These are phyloP conservation scores for Chrysaora quinquecirrha DNA, from an alignment of 30 jellyfish, hydroid and myxozoan species.

Conservation along the genomic window DNA sequence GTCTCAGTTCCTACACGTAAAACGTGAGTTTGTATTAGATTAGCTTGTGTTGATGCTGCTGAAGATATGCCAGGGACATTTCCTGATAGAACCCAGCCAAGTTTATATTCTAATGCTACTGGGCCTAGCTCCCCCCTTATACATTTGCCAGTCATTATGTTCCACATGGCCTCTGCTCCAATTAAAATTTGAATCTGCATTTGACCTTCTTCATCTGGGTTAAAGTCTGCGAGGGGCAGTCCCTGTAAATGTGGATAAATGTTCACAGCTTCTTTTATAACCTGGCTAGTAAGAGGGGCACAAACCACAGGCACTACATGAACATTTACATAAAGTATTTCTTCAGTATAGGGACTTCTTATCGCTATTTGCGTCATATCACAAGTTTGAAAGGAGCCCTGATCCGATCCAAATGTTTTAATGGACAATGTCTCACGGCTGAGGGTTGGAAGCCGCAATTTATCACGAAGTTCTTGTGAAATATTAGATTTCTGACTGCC, in stretches of 20 bases:
- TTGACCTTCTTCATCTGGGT: neutral
- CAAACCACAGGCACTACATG: slow-evolving; percentile 47
- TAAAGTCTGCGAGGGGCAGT: slow-evolving; percentile 5
- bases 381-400: neutral
- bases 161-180: neutral
- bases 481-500: neutral
- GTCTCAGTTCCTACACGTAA: neutral
- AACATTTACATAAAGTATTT: slow-evolving; percentile 17
- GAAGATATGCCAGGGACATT: neutral
- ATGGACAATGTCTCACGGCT: slow-evolving; percentile 34
- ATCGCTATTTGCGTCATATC: slow-evolving; percentile 43
- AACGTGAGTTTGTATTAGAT: neutral
- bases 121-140: neutral
- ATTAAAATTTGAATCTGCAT: neutral
- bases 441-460: slow-evolving; percentile 39
- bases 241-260: neutral
- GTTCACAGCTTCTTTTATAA: slow-evolving; percentile 1
- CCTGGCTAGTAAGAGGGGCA: slow-evolving; percentile 45
- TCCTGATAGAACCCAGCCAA: neutral
- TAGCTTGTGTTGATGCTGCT: neutral
- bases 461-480: slow-evolving; percentile 4
- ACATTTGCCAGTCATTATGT: neutral
- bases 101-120: neutral
- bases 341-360: slow-evolving; percentile 29
- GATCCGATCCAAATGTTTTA: slow-evolving; percentile 27